Base-by-base conservation (phyloP, 2,888 invertebrate genomes). In the Dryadula phaetusa region DNA sequence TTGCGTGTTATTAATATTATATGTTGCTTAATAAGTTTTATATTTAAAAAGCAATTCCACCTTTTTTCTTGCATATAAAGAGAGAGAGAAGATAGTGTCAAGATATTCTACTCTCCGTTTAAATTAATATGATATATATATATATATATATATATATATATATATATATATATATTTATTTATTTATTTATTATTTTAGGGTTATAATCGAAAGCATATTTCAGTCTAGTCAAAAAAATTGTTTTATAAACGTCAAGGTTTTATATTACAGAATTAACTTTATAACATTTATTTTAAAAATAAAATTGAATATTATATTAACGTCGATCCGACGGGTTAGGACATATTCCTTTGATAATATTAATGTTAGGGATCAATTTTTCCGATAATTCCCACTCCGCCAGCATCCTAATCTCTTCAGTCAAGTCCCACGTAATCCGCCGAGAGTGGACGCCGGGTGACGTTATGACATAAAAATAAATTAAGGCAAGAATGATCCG, bases 311-410 rank as follows among this genome's bases (percentile, higher is more conserved):
- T 49, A 52, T 37, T 2, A 4, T 22, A 56, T 40, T 5, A n/a
- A 22, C 16, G 7, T 10, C 0, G 56, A 37, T 56, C 8, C n/a
- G 3, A 8, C 20, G 3, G 42, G 40, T 12, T 28, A 18, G n/a
- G 25, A 16, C 16, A n/a, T 42, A 22, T 25, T 40, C 10, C 25
- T 16, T 16, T 42, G 10, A 34, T 1, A 56, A 56, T 64, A 64
- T 56, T 64, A 44, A 56, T 16, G 25, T 47, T 28, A 16, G 47
- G 47, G 16, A n/a, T n/a, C 22, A 37, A 56, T 64, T 47, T 34
- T 47, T 37, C 20, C 54, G 44, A 64, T 46, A 46, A 54, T 64
- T 37, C 28, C 18, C 52, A 62, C 62, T 54, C 16, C 16, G 12
- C 46, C 46, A 22, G 46, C 52, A 16, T 25, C 46, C 25, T 56